Percentiles rank a stretch among this genome's conserved stretches.
These are phyloP conservation scores for Prionace glauca DNA, from an alignment of 2,797 vertebrate species.

Conservation along the genomic window DNA sequence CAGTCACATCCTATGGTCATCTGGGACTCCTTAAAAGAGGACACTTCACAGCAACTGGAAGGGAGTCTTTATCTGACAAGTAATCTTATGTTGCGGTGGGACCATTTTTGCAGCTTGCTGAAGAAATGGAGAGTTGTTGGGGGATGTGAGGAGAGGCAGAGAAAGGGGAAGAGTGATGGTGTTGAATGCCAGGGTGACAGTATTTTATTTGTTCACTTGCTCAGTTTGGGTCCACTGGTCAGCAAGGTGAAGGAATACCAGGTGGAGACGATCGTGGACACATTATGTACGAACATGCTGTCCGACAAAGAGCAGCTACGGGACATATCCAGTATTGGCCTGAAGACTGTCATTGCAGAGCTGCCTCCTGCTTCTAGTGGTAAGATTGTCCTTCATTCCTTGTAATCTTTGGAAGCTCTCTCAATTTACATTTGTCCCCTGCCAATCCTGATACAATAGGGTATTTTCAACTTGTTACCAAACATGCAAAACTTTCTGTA, in stretches of 20 bases:
- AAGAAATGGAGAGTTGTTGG: neutral
- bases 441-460: neutral
- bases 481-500: neutral
- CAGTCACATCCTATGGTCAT: too few relatives aligned
- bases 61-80: neutral
- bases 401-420: neutral
- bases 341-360: constrained; percentile 85
- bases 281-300: constrained; percentile 82
- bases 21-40: too few relatives aligned
- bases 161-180: neutral
- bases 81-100: neutral
- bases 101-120: neutral
- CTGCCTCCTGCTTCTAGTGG: constrained; percentile 78
- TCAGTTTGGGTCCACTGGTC: constrained; percentile 83
- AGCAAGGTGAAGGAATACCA: constrained; percentile 92
- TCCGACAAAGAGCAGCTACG: constrained; percentile 89
- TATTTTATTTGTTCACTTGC: neutral
- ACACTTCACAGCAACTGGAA: neutral
- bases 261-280: constrained; percentile 89
- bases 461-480: neutral
- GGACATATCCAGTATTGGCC: constrained; percentile 89
- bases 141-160: neutral
- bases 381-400: constrained; percentile 44
- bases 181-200: neutral
- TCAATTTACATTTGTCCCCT: neutral